Base-by-base conservation (phyloP, 2,113 vertebrate species). In the Ceyx cyanopectus region DNA sequence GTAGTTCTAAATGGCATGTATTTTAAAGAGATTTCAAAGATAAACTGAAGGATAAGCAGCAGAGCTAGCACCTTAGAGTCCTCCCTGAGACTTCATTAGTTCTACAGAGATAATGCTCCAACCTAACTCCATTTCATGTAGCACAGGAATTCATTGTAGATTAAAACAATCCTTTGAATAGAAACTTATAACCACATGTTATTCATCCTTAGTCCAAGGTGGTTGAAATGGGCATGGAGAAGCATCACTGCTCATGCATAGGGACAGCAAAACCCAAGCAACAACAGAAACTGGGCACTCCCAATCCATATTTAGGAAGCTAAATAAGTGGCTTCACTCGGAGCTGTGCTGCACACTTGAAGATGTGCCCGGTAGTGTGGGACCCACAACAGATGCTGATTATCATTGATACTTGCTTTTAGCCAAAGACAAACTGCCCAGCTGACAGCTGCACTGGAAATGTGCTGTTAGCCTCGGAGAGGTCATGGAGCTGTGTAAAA, bases 401-500 rank as follows among this genome's bases (percentile, higher is more conserved):
- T 91, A 63, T 94, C 92, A 87, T 34, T 95, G 93, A 89, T 46
- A 41, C 68, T 92, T 94, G 41, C 61, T 83, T 86, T 92, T 76
- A 91, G 78, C 69, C 80, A 89, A 69, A 87, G 65, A 84, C 66
- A 73, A 92, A 69, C 83, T 12, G 1, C 77, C 90, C 96, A 96
- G 94, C 93, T 96, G 96, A 96, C 94, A 96, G 96, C 95, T 96
- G 94, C 89, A 48, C 69, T 79, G 81, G 66, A 60, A 96, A 61
- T 92, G 79, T 92, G 54, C 78, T 84, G 10, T 90, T 79, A 57
- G 45, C 24, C 62, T 87, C 58, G 3, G 19, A 79, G 84, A 81
- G 86, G 89, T 92, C 81, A 66, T 21, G 58, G 74, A 87, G 24
- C 81, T 76, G 4, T 43, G 21, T 7, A 43, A 70, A 84, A 67